Base-by-base conservation (phyloP, 1,140 invertebrate species). In the Drosophila eugracilis region DNA sequence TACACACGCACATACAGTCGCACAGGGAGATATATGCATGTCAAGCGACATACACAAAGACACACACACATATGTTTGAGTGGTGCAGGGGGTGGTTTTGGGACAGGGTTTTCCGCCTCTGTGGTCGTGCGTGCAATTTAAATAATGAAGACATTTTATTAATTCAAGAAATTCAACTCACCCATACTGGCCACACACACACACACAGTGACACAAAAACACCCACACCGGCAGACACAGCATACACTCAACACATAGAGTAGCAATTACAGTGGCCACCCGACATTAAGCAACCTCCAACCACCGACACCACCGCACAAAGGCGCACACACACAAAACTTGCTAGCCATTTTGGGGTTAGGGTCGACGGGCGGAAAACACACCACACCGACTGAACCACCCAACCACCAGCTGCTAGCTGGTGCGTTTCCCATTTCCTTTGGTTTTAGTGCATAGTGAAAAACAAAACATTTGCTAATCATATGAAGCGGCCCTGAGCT, bases 111-210 rank as follows among this genome's bases (percentile, higher is more conserved):
- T 69, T 39, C 52, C 39, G 45, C 65, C 22, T 17, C 58, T 86
- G 74, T 63, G 83, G 83, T 81, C 83, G 74, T 88, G 83, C 77
- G 83, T 78, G 83, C 83, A 86, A 86, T 86, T 86, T 86, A 86
- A 86, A 86, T 86, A 86, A 86, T 86, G 83, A 86, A 86, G 83
- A 86, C 83, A 86, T 86, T 86, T 86, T 86, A 86, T 86, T 86
- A 86, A 86, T 86, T 81, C 83, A 86, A 86, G 83, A 88, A 86
- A 86, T 83, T 88, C 70, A 88, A 83, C 83, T 81, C 83, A 47
- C 74, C 58, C 52, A 62, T 60, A 72, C 69, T 59, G 59, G 57
- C 71, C 57, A 42, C 57, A 45, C 71, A 34, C 57, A 42, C 57
- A 45, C 71, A 34, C 59, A 53, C 70, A 36, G 17, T 52, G 32